phyloP scores from a whole-genome alignment of 2,797 vertebrate genomes.

The Simalia tracyae region DNA sequence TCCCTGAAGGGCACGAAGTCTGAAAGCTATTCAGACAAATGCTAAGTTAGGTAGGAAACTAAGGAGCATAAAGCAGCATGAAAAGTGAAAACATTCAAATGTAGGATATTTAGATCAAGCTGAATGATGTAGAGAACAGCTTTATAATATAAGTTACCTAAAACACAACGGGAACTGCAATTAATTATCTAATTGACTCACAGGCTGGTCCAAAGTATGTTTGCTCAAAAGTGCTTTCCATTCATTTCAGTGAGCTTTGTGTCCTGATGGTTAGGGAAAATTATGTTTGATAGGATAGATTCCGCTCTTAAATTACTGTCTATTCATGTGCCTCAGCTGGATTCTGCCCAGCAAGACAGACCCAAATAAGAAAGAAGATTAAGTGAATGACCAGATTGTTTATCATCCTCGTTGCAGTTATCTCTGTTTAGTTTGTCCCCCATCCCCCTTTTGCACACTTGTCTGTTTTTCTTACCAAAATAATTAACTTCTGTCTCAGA shows the following conservation, averaged over 20 bases:
- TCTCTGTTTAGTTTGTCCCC: neutral
- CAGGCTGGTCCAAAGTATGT: neutral
- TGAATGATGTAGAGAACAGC: neutral
- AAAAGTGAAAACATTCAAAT: neutral
- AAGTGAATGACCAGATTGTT: slow-evolving; percentile 7
- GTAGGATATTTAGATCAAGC: neutral
- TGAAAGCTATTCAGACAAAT: neutral
- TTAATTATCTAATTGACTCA: neutral
- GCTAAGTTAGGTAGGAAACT: neutral
- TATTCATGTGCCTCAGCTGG: slow-evolving; percentile 1
- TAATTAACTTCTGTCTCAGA: slow-evolving; percentile 23
- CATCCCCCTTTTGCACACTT: neutral
- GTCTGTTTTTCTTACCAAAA: neutral
- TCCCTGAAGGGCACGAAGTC: neutral
- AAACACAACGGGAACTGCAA: neutral
- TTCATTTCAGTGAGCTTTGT: neutral
- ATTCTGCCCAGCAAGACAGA: neutral
- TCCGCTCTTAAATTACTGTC: neutral
- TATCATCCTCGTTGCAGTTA: neutral
- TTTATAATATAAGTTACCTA: neutral
- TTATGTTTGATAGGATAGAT: neutral
- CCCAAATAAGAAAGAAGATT: slow-evolving; percentile 22
- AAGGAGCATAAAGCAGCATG: neutral
- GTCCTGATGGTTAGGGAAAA: neutral
- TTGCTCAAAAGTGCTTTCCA: neutral